Evolutionary conservation across 2,888 invertebrate genomes (phyloP).

Genomic region (Dorcus hopei): DNA sequence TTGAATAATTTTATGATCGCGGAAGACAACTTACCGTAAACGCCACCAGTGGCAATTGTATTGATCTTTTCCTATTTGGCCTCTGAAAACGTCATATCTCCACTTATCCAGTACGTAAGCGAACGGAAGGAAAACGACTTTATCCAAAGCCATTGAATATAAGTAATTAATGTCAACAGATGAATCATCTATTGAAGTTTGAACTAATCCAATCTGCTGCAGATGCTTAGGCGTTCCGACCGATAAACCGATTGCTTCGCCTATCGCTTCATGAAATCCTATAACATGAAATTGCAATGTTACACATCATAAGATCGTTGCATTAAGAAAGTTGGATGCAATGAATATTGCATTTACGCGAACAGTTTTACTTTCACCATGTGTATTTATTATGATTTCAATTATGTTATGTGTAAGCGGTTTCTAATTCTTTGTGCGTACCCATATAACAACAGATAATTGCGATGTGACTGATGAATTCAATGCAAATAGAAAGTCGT

Average conservation of each 20-base stretch:
- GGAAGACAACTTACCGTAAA: constrained; percentile 57
- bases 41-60: constrained; percentile 90
- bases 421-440: neutral
- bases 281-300: constrained; percentile 19
- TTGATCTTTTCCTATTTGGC: constrained; percentile 67
- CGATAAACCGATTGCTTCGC: constrained; percentile 83
- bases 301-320: neutral
- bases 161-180: constrained; percentile 83
- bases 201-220: constrained; percentile 76
- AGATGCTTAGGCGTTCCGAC: constrained; percentile 82
- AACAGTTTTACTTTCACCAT: neutral
- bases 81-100: constrained; percentile 83
- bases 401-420: neutral
- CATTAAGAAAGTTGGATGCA: neutral
- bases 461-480: too few species aligned
- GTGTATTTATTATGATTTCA: neutral
- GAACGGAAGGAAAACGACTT: constrained; percentile 80
- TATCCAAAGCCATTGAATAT: constrained; percentile 81
- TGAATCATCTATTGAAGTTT: constrained; percentile 76
- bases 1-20: too few species aligned
- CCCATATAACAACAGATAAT: neutral
- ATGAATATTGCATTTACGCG: neutral
- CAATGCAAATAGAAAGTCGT: too few species aligned
- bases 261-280: constrained; percentile 92
- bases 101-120: constrained; percentile 81